Conservation (phyloP, 2,113 vertebrate species). For the Semicossyphus pulcher region DNA sequence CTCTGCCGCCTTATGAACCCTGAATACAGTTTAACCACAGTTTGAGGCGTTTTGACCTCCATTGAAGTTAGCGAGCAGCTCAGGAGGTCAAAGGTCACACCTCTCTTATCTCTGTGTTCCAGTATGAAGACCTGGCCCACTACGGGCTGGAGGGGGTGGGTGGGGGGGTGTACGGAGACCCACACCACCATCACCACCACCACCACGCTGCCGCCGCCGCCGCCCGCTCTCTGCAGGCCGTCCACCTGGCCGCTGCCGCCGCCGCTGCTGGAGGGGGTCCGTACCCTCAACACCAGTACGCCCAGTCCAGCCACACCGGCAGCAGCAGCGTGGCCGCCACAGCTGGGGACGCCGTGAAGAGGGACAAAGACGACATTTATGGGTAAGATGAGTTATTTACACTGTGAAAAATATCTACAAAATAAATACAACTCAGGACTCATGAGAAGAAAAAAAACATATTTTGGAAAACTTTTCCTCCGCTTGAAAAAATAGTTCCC, state of each 20-base stretch:
- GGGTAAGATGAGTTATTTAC: constrained; percentile 85
- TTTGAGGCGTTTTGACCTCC: too few relatives aligned
- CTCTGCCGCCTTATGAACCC: too few relatives aligned
- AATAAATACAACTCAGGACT: background rate
- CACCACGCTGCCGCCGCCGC: constrained; percentile 6
- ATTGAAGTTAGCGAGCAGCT: too few relatives aligned
- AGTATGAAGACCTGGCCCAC: constrained; percentile 96
- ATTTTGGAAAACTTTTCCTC: background rate
- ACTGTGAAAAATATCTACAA: background rate
- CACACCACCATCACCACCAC: constrained; percentile 80
- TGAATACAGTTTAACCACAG: too few relatives aligned
- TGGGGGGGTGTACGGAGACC: constrained; percentile 91
- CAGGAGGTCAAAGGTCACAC: constrained; percentile 42
- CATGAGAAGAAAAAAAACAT: too few relatives aligned
- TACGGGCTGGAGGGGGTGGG: constrained; percentile 93
- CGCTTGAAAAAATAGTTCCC: background rate
- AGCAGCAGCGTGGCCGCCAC: constrained; percentile 87
- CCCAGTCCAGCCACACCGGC: constrained; percentile 87
- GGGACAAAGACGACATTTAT: constrained; percentile 98
- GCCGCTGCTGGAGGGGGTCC: constrained; percentile 66
- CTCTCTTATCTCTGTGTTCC: constrained; percentile 55
- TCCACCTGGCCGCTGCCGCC: constrained; percentile 88
- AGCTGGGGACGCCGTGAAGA: constrained; percentile 90
- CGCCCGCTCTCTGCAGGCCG: constrained; percentile 90
- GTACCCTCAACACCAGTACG: constrained; percentile 89